These are phyloP conservation scores for Epicampocera succincta DNA, from an alignment of 2,888 invertebrate genomes.

Conservation along the genomic window DNA sequence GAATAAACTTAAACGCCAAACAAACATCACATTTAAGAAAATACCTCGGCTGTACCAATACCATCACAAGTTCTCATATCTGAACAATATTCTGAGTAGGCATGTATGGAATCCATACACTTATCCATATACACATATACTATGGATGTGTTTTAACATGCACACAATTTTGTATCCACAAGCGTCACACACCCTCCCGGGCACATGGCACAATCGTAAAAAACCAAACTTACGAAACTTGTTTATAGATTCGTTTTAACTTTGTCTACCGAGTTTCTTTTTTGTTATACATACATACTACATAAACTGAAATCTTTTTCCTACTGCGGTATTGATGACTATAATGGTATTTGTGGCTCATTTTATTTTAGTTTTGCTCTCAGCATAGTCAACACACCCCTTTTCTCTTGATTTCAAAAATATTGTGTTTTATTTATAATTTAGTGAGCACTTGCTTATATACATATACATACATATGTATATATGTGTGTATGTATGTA, in stretches of 20 bases:
- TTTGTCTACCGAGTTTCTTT: neutral
- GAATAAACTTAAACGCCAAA: conserved; percentile 56
- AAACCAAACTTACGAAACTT: neutral
- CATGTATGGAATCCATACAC: too few species aligned
- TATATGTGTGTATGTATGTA: too few species aligned
- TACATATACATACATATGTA: too few species aligned
- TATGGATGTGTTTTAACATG: neutral
- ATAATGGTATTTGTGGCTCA: neutral
- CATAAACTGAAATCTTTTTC: conserved; percentile 16
- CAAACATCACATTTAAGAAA: conserved; percentile 66
- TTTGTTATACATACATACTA: neutral
- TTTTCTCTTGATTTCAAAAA: conserved; percentile 11
- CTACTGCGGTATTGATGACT: conserved; percentile 17
- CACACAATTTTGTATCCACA: neutral
- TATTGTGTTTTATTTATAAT: too few species aligned
- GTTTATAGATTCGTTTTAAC: neutral
- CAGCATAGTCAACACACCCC: conserved; percentile 42
- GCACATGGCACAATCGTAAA: neutral
- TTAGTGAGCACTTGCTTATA: too few species aligned
- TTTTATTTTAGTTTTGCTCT: conserved; percentile 17
- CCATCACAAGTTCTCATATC: neutral
- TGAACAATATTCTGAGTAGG: neutral
- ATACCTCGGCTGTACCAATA: conserved; percentile 44
- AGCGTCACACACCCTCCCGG: neutral
- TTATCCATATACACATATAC: too few species aligned